Evolutionary conservation across 2,797 vertebrate genomes (phyloP).

Genomic region (Myiothlypis coronata): DNA sequence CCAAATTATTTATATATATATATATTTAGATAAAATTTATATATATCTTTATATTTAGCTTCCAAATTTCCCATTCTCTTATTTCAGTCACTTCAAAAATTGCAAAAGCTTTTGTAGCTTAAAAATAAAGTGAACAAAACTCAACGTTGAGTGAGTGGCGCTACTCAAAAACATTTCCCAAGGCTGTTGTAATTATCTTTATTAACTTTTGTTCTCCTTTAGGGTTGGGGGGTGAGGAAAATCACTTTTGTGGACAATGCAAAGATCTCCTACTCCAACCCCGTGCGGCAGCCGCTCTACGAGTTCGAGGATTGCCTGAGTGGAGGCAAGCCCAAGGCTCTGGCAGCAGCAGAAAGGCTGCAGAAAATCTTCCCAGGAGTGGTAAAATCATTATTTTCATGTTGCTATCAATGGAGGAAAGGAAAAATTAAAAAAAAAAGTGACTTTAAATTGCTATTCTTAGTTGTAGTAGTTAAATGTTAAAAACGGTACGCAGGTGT

Average conservation of each 20-base stretch:
- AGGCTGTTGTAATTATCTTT: background rate
- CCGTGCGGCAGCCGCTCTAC: conserved; percentile 93
- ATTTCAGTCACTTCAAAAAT: background rate
- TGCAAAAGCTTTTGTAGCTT: background rate
- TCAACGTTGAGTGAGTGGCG: accelerated
- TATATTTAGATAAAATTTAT: too few relatives aligned
- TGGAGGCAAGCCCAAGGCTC: conserved; percentile 90
- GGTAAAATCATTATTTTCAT: conserved; percentile 75
- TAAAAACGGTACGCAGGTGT: background rate
- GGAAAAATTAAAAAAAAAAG: accelerated
- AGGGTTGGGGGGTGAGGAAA: conserved; percentile 97
- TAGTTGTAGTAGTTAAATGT: background rate
- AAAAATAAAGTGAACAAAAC: background rate
- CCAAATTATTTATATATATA: background rate
- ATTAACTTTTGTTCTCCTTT: background rate
- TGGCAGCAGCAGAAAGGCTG: conserved; percentile 89
- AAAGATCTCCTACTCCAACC: conserved; percentile 97
- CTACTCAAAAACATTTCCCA: background rate
- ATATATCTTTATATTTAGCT: background rate
- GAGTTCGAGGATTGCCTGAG: conserved; percentile 95
- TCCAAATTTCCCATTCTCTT: background rate
- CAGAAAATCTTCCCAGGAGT: conserved; percentile 96
- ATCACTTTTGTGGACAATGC: conserved; percentile 98
- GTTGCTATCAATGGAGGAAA: too few relatives aligned
- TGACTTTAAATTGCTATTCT: background rate